Base-by-base conservation (phyloP, 2,113 vertebrate genomes). In the Solenodon paradoxus region DNA sequence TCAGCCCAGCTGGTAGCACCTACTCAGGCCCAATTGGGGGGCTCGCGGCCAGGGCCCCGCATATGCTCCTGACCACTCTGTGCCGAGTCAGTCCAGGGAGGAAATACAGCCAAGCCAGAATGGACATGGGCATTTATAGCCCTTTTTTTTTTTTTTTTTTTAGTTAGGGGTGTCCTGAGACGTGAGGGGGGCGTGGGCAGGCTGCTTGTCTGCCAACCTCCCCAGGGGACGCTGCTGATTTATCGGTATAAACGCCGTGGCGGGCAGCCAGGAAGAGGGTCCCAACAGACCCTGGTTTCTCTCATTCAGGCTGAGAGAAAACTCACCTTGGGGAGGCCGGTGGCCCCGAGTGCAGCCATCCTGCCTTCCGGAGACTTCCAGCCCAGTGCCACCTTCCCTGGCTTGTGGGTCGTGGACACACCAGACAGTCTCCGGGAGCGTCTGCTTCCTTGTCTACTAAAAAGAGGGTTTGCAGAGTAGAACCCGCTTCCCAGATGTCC, bases 11-110 rank as follows among this genome's bases (percentile, higher is more conserved):
- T 80, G 69, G 96, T 96, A 97, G 97, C 97, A 98, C 97, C 97
- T 98, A 97, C 98, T 97, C 97, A 92, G 96, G 94, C 97, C 97
- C 97, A 42, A 49, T n/a, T n/a, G 95, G 95, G 96, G 96, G 69
- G 97, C 97, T 0, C 13, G 1, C 88, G 7, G 98, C 97, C 98
- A 97, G 98, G 19, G 7, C 95, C 77, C 96, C 97, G 93, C 96
- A 85, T 97, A 96, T 97, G 96, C 96, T 94, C 96, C 95, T 19
- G 16, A 94, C 97, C 97, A 84, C 96, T 97, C 97, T 94, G 97
- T 97, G 98, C 69, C 42, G 1, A 87, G 95, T 93, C 95, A 79
- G 97, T 97, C 97, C 97, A 91, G 96, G 97, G 97, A 96, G 95
- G 97, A 96, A 94, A 93, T 94, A 45, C 92, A 32, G 88, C 96